These are phyloP conservation scores for Salvelinus fontinalis DNA, from an alignment of 2,113 vertebrate genomes.

Conservation along the genomic window DNA sequence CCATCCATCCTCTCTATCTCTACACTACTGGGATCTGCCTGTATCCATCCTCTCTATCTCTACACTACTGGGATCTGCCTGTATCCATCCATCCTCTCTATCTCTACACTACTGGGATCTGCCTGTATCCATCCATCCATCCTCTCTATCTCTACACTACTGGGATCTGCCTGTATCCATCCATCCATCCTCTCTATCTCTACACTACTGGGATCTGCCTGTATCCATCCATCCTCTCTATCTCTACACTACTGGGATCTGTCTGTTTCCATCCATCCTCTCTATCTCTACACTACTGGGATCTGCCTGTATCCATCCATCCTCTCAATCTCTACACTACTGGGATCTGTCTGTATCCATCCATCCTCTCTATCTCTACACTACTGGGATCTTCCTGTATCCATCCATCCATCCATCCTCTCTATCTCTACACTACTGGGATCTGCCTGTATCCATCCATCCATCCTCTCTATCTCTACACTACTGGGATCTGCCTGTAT, in stretches of 20 bases:
- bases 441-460: background rate
- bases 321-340: too few species aligned
- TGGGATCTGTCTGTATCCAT: background rate
- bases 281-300: background rate
- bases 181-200: background rate
- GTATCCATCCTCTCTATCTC: slow-evolving; percentile 17
- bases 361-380: slow-evolving; percentile 13
- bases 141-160: too few species aligned
- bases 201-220: too few species aligned
- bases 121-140: slow-evolving; percentile 13
- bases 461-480: slow-evolving; percentile 3
- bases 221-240: background rate
- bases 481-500: background rate
- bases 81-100: slow-evolving; percentile 7
- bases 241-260: too few species aligned
- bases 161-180: background rate
- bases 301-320: background rate
- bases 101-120: too few species aligned
- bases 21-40: too few species aligned
- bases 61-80: too few species aligned
- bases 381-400: too few species aligned
- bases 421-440: too few species aligned
- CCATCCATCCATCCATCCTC: slow-evolving; percentile 13
- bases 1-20: background rate
- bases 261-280: background rate